Conservation (phyloP, 2,797 vertebrate species). For the Sebastolobus alascanus region DNA sequence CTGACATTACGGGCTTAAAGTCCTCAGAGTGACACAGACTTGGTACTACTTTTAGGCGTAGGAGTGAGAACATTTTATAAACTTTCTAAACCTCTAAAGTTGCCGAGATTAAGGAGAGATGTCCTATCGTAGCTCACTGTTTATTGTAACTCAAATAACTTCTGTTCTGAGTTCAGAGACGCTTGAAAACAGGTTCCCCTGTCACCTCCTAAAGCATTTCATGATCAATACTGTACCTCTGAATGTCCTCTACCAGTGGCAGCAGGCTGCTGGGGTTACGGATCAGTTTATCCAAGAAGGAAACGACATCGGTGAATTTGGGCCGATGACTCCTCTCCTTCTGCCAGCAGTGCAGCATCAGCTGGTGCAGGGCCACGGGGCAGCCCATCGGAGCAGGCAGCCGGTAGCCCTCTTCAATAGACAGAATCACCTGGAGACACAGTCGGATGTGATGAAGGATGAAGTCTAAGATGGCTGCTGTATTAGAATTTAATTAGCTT, state of each 20-base stretch:
- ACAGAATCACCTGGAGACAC: slow-evolving; percentile 92
- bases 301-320: slow-evolving; percentile 95
- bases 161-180: background rate
- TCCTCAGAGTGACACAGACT: slow-evolving; percentile 12
- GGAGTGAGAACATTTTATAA: slow-evolving; percentile 24
- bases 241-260: slow-evolving; percentile 87
- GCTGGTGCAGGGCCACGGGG: slow-evolving; percentile 94
- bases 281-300: slow-evolving; percentile 96
- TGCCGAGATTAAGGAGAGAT: background rate
- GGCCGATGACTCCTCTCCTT: slow-evolving; percentile 96
- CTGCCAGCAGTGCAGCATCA: slow-evolving; percentile 99
- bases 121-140: background rate
- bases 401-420: slow-evolving; percentile 97
- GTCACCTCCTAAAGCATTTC: background rate
- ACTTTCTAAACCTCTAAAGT: background rate
- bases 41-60: slow-evolving; percentile 5
- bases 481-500: background rate
- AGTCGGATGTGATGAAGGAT: background rate
- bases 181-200: background rate
- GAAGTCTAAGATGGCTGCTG: background rate
- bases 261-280: slow-evolving; percentile 96
- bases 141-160: slow-evolving; percentile 5
- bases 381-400: slow-evolving; percentile 98
- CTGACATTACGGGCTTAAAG: background rate
- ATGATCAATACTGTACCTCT: slow-evolving; percentile 66